Conservation (phyloP, 2,888 invertebrate genomes). For the Agrenia bidenticulata region DNA sequence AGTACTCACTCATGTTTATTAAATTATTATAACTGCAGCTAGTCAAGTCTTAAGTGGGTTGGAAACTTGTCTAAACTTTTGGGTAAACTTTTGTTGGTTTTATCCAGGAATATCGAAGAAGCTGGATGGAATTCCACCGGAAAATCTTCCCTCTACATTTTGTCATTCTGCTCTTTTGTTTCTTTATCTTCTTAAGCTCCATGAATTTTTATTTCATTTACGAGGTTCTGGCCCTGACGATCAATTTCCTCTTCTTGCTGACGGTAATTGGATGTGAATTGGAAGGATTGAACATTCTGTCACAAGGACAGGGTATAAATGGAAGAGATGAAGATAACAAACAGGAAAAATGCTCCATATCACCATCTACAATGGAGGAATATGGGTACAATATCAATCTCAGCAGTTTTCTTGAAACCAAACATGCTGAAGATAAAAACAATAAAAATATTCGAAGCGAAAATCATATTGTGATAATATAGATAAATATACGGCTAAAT, state of each 20-base stretch:
- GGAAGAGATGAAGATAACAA: not conserved
- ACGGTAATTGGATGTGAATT: too few relatives aligned
- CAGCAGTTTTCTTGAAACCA: not conserved
- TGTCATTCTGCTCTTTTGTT: not conserved
- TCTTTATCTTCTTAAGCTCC: not conserved
- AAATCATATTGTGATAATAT: not conserved
- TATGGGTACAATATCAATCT: not conserved
- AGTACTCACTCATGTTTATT: too few relatives aligned
- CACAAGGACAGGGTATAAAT: not conserved
- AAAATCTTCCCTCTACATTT: not conserved
- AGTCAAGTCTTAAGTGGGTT: too few relatives aligned
- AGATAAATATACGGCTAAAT: too few relatives aligned
- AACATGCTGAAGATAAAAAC: not conserved
- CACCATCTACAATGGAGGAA: not conserved
- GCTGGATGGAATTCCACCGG: not conserved
- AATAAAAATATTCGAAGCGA: not conserved
- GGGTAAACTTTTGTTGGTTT: not conserved
- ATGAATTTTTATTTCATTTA: not conserved
- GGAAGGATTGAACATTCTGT: too few relatives aligned
- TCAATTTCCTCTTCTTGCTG: slow-evolving; percentile 10
- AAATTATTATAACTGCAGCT: too few relatives aligned
- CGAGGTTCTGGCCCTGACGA: not conserved
- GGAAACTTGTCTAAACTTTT: too few relatives aligned
- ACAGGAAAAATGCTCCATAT: not conserved
- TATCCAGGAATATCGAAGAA: slow-evolving; percentile 6